phyloP scores from a whole-genome alignment of 2,113 vertebrate species.

The Onychostoma macrolepis region DNA sequence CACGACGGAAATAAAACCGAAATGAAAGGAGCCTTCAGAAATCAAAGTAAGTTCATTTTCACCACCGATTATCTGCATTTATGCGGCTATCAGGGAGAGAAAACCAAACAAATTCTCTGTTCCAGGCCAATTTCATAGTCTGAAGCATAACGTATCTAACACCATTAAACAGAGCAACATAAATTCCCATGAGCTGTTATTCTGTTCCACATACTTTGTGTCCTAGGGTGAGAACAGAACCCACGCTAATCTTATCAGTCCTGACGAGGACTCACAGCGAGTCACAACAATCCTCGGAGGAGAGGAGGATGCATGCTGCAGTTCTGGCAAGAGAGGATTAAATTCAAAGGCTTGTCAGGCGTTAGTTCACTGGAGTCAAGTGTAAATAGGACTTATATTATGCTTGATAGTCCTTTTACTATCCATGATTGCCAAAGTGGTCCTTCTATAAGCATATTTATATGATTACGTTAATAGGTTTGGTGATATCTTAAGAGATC shows the following conservation, averaged over 20 bases:
- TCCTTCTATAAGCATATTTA: not conserved
- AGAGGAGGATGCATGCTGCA: slow-evolving; percentile 14
- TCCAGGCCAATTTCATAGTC: slow-evolving; percentile 20
- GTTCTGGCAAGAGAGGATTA: slow-evolving; percentile 45
- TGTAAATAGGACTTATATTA: slow-evolving; percentile 27
- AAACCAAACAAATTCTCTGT: slow-evolving; percentile 3
- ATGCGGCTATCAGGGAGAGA: slow-evolving; percentile 24
- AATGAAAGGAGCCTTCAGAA: slow-evolving; percentile 16
- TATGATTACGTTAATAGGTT: slow-evolving; percentile 33
- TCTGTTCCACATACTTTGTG: slow-evolving; percentile 36
- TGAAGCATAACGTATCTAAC: slow-evolving; percentile 11
- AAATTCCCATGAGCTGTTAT: slow-evolving; percentile 44
- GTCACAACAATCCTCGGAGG: slow-evolving; percentile 35
- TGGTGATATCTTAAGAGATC: not conserved
- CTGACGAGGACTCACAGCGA: slow-evolving; percentile 32
- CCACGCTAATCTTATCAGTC: slow-evolving; percentile 43
- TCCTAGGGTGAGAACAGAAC: slow-evolving; percentile 46
- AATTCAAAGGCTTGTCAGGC: slow-evolving; percentile 44
- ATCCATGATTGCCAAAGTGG: slow-evolving; percentile 5
- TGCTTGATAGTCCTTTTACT: slow-evolving; percentile 29
- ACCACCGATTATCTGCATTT: slow-evolving; percentile 35
- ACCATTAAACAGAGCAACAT: slow-evolving; percentile 22
- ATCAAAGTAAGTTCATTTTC: slow-evolving; percentile 19
- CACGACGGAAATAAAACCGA: slow-evolving; percentile 31
- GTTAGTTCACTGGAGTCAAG: slow-evolving; percentile 23